These are phyloP conservation scores for Bujurquina vittata DNA, from an alignment of 2,113 vertebrate species.

Conservation along the genomic window DNA sequence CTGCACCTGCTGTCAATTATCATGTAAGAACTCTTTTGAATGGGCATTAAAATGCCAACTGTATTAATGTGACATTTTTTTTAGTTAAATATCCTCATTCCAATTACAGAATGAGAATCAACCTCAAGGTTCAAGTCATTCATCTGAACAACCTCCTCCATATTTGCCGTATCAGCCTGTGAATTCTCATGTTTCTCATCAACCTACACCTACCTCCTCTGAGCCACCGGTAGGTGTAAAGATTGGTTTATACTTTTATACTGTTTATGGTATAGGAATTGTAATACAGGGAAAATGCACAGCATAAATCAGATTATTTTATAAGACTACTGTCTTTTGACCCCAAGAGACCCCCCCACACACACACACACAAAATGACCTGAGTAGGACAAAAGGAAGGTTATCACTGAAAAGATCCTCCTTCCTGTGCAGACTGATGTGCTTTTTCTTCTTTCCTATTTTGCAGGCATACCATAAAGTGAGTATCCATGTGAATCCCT, in stretches of 20 bases:
- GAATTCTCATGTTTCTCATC: background rate
- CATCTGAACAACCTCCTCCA: background rate
- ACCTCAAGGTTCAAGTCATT: background rate
- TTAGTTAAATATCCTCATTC: background rate
- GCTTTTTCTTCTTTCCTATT: background rate
- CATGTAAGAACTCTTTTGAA: constrained; percentile 34
- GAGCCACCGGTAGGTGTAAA: constrained; percentile 29
- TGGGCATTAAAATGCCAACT: background rate
- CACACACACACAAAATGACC: no score
- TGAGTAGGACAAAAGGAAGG: no score
- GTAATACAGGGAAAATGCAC: no score
- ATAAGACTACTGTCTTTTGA: no score
- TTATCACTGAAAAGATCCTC: accelerated
- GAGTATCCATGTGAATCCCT: background rate
- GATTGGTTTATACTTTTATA: background rate
- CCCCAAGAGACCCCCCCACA: no score
- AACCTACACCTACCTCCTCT: background rate
- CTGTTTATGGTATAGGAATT: background rate
- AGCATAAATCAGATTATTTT: no score
- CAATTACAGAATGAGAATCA: constrained; percentile 16
- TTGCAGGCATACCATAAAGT: constrained; percentile 13
- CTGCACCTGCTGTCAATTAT: background rate
- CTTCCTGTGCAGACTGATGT: background rate
- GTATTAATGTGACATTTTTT: background rate
- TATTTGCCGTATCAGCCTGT: background rate